Base-by-base conservation (phyloP, 2,888 invertebrate species). In the Ischnus inquisitorius region DNA sequence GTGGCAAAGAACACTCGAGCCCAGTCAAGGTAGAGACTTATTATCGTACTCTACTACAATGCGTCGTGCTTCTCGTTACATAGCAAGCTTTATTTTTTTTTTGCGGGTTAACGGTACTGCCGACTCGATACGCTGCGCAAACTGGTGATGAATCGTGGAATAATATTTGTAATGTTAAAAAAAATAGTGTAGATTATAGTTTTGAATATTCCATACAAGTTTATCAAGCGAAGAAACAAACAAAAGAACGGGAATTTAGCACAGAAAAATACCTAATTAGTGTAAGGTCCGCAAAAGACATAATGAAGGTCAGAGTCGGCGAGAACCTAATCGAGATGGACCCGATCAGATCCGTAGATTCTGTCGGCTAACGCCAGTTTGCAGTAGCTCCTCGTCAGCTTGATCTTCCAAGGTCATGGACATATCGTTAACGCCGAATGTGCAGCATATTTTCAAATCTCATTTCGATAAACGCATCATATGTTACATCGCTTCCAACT, bases 1-100 rank as follows among this genome's bases (percentile, higher is more conserved):
- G 95, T 93, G 96, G 96, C 94, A 96, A 95, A 95, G 95, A 95
- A 94, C 95, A 95, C 90, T 91, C 94, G 84, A 96, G 96, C 92
- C 96, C 96, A 90, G 94, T 95, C 91, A 96, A 97, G 97, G 96
- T 97, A 96, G 92, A 90, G 86, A 90, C 89, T 84, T 84, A 85
- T 88, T 88, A 82, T 88, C 88, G 89, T 87, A 89, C 86, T 89
- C 86, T 86, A 83, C 85, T 86, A 84, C 85, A 86, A 81, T 90
- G 87, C 83, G 84, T 76, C 85, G 86, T 86, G 89, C 89, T 91
- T 91, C 83, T 87, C 82, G 72, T 90, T 88, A 68, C 39, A 84
- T 76, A 65, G 74, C 19, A 79, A 76, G 69, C 68, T 78, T 84
- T n/a, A n/a, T n/a, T 78, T 39, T 87, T 84, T 85, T 75, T 87